Evolutionary conservation across 2,797 vertebrate species (phyloP).

Genomic region (Neostethus bicornis): DNA sequence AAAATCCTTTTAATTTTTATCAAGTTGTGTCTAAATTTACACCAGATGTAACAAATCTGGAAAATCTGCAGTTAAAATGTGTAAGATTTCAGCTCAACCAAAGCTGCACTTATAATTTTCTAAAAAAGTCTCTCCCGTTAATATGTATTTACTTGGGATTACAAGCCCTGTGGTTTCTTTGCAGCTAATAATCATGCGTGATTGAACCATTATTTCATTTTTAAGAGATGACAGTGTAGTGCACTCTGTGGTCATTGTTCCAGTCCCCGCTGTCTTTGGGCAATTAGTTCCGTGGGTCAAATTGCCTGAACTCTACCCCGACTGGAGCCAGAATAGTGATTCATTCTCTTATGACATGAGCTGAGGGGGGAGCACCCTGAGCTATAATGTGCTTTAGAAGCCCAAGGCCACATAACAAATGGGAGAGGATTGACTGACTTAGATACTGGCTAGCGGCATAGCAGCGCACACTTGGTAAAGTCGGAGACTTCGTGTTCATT

Average conservation of each 20-base stretch:
- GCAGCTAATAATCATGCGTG: conserved; percentile 42
- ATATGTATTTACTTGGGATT: conserved; percentile 14
- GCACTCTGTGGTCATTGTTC: conserved; percentile 46
- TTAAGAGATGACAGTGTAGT: conserved; percentile 41
- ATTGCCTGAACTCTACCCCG: conserved; percentile 53
- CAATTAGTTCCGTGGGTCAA: conserved; percentile 67
- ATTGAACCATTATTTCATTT: conserved; percentile 45
- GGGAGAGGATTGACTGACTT: conserved; percentile 53
- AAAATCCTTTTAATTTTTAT: not conserved
- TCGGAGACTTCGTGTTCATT: conserved; percentile 59
- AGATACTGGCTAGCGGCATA: conserved; percentile 52
- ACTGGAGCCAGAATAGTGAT: conserved; percentile 53
- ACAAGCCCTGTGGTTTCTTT: conserved; percentile 23
- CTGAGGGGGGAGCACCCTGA: conserved; percentile 33
- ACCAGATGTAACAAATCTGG: conserved; percentile 4
- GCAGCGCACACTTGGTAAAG: conserved; percentile 43
- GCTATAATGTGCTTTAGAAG: conserved; percentile 63
- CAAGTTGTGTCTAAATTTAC: conserved; percentile 1
- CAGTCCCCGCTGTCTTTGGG: conserved; percentile 39
- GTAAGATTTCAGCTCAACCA: too few species aligned
- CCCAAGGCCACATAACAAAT: conserved; percentile 46
- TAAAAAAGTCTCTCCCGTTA: conserved; percentile 18
- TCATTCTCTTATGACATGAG: conserved; percentile 60
- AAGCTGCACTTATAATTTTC: conserved; percentile 14
- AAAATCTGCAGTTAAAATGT: conserved; percentile 5